These are phyloP conservation scores for Macaca nemestrina DNA, from an alignment of 2,113 vertebrate genomes.

Conservation along the genomic window DNA sequence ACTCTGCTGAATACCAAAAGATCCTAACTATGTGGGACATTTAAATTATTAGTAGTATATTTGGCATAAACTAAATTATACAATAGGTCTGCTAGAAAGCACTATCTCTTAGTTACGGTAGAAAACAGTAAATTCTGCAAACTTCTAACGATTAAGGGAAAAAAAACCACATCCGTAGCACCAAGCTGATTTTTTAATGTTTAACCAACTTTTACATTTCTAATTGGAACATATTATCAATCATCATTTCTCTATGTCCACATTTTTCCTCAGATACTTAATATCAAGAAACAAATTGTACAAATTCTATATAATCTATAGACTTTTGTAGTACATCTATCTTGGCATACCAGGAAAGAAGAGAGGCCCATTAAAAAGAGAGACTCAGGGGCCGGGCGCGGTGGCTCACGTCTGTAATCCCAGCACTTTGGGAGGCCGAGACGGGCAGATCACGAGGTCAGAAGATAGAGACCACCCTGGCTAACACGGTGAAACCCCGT, in stretches of 20 bases:
- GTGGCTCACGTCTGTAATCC: no score
- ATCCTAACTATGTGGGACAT: background rate
- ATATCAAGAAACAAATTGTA: slow-evolving; percentile 53
- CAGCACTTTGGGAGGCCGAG: no score
- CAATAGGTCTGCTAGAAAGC: background rate
- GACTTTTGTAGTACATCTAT: background rate
- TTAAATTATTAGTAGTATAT: background rate
- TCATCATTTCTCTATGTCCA: slow-evolving; percentile 59
- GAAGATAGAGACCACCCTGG: no score
- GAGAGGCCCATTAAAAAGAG: background rate
- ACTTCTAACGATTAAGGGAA: background rate
- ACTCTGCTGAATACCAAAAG: background rate
- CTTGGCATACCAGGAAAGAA: background rate
- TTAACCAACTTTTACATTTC: slow-evolving; percentile 63
- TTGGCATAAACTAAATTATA: background rate
- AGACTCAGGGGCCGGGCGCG: accelerated
- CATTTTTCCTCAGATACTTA: slow-evolving; percentile 40
- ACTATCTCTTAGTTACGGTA: background rate
- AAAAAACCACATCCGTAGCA: slow-evolving; percentile 64
- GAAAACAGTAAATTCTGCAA: background rate
- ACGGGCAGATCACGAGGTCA: no score
- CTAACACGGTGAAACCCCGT: no score
- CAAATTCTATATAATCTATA: background rate
- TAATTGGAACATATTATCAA: slow-evolving; percentile 34
- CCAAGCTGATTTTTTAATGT: slow-evolving; percentile 71